phyloP scores from a whole-genome alignment of 2,797 vertebrate species.

The Oreochromis grahami region DNA sequence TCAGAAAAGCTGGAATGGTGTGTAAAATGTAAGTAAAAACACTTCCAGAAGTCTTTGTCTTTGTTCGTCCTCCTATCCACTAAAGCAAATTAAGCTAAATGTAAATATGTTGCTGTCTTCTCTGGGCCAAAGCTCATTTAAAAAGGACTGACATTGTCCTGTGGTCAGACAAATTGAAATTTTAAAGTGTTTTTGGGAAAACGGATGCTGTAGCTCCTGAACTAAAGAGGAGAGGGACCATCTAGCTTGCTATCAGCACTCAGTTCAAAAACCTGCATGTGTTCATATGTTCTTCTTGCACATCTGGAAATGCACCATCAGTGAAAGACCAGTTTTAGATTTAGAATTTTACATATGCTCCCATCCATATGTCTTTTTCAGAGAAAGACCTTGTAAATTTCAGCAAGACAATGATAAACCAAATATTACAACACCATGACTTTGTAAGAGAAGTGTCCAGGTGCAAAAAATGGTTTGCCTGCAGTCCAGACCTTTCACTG shows the following conservation, averaged over 20 bases:
- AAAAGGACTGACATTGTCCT: not conserved
- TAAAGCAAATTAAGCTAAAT: not conserved
- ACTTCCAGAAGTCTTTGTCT: not conserved
- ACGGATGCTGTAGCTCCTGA: not conserved
- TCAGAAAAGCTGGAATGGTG: fast-evolving
- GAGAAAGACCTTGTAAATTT: not conserved
- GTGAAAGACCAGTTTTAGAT: not conserved
- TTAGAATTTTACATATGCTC: not conserved
- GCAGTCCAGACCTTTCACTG: not conserved
- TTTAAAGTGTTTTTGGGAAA: not conserved
- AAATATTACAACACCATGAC: not conserved
- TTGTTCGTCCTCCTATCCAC: not conserved
- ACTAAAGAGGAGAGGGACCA: not conserved
- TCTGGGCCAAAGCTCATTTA: not conserved
- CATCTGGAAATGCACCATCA: not conserved
- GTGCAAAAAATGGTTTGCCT: not conserved
- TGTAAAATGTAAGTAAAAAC: not conserved
- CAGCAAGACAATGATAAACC: not conserved
- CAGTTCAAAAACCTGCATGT: not conserved
- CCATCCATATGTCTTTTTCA: not conserved
- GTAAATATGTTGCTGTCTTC: not conserved
- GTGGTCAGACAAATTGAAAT: not conserved
- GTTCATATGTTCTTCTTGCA: not conserved
- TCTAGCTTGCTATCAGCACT: not conserved
- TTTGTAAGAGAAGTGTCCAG: not conserved